phyloP scores from a whole-genome alignment of 2,113 vertebrate genomes.

The Blennius ocellaris region DNA sequence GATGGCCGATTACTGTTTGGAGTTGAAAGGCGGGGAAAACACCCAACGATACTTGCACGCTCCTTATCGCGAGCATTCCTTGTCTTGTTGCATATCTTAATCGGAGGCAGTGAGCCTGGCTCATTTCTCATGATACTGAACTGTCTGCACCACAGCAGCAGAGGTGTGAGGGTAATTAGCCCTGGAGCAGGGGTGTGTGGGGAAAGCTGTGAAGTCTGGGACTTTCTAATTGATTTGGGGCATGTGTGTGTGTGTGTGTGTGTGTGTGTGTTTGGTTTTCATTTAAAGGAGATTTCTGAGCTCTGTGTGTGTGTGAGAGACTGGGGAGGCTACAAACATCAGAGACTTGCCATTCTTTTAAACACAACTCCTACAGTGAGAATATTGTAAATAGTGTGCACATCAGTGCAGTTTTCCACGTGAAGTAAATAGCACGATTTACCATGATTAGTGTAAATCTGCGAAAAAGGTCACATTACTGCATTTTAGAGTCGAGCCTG shows the following conservation, averaged over 20 bases:
- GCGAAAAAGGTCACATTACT: too few relatives aligned
- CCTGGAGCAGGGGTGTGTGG: slow-evolving; percentile 48
- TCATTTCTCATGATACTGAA: slow-evolving; percentile 69
- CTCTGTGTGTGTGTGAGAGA: slow-evolving; percentile 12
- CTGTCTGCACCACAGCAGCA: slow-evolving; percentile 28
- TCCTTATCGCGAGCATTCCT: slow-evolving; percentile 55
- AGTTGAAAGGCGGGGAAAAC: neutral
- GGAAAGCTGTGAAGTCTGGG: slow-evolving; percentile 72
- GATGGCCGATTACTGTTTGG: slow-evolving; percentile 40
- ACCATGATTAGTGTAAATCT: too few relatives aligned
- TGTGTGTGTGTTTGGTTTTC: slow-evolving; percentile 48
- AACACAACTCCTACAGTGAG: too few relatives aligned
- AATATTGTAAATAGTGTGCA: too few relatives aligned
- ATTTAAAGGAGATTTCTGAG: slow-evolving; percentile 54
- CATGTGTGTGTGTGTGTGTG: slow-evolving; percentile 54
- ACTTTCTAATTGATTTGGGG: slow-evolving; percentile 76
- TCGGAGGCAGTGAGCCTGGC: slow-evolving; percentile 26
- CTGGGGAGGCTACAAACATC: neutral
- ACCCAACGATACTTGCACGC: slow-evolving; percentile 26
- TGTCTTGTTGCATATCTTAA: slow-evolving; percentile 43
- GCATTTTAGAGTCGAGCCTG: too few relatives aligned
- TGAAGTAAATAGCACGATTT: too few relatives aligned
- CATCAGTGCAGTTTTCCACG: too few relatives aligned
- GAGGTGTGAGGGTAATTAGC: slow-evolving; percentile 69
- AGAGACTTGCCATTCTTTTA: too few relatives aligned